A percentile compares a stretch with the other conserved stretches of the same genome.
Conservation (phyloP, 2,113 vertebrate species). For the Cisticola juncidis region DNA sequence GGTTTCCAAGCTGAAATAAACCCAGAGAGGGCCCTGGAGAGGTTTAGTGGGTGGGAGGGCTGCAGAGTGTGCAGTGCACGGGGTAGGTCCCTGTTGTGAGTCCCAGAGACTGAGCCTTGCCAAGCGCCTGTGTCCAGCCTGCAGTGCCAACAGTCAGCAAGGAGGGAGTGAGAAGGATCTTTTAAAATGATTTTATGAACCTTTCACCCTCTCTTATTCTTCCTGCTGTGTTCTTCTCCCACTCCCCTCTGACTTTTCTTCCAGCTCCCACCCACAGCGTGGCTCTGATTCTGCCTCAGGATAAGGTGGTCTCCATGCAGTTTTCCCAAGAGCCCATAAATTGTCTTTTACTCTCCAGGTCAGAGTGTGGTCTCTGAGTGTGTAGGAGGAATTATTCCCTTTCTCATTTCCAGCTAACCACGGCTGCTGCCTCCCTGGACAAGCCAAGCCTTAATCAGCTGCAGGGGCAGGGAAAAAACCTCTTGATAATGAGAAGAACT, state of each 20-base stretch:
- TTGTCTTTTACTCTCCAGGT: background rate
- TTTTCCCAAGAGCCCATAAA: background rate
- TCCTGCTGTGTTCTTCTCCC: background rate
- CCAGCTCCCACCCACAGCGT: background rate
- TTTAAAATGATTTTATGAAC: background rate
- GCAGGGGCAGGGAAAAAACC: background rate
- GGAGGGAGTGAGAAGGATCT: background rate
- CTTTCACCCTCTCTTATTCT: background rate
- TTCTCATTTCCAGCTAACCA: background rate
- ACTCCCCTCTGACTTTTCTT: background rate
- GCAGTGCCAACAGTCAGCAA: background rate
- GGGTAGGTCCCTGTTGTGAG: background rate
- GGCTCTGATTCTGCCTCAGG: background rate
- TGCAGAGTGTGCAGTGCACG: background rate
- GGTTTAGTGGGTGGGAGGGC: conserved; percentile 23
- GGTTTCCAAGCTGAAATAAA: conserved; percentile 48
- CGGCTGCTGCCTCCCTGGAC: background rate
- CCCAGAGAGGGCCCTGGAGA: background rate
- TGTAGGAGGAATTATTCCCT: conserved; percentile 4
- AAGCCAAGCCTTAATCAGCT: background rate
- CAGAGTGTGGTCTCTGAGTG: background rate
- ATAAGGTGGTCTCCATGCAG: background rate
- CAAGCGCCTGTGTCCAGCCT: background rate
- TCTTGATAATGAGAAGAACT: background rate
- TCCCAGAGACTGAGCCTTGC: background rate